phyloP scores from a whole-genome alignment of 2,888 invertebrate species.

The Coleophora deauratella region DNA sequence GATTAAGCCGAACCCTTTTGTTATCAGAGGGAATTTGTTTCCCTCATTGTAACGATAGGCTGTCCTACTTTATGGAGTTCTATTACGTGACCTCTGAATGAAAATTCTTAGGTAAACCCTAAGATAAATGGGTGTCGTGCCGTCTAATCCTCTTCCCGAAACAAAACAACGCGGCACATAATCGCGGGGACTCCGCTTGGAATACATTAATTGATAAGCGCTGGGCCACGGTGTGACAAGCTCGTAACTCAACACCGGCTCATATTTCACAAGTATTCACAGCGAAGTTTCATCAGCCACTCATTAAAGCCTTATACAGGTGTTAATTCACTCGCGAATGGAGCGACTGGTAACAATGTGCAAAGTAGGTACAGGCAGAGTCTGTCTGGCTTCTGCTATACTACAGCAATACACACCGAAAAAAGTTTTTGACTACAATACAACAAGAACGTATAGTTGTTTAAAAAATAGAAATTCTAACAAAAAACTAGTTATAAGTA shows the following conservation, averaged over 20 bases:
- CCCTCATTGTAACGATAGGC: background rate
- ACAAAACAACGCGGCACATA: conserved; percentile 22
- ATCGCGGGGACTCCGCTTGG: conserved; percentile 34
- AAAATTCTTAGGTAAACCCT: conserved; percentile 27
- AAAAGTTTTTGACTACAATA: too few relatives aligned
- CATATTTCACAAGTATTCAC: conserved; percentile 36
- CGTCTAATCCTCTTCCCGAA: conserved; percentile 27
- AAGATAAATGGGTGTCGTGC: conserved; percentile 25
- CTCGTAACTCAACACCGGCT: conserved; percentile 45
- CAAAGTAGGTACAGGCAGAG: background rate
- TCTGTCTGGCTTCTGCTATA: background rate
- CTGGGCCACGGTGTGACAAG: conserved; percentile 37
- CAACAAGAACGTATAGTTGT: too few relatives aligned
- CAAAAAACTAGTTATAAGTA: too few relatives aligned
- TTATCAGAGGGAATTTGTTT: too few relatives aligned
- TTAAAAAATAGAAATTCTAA: too few relatives aligned
- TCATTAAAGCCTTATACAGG: conserved; percentile 24
- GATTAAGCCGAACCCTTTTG: too few relatives aligned
- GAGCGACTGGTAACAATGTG: conserved; percentile 2
- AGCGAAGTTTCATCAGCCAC: conserved; percentile 34
- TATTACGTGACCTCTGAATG: background rate
- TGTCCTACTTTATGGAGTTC: background rate
- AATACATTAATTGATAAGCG: conserved; percentile 59
- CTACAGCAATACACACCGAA: too few relatives aligned
- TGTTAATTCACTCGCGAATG: conserved; percentile 13